These are phyloP conservation scores for Lanistes nyassanus DNA, from an alignment of 1,140 invertebrate species.

Conservation along the genomic window DNA sequence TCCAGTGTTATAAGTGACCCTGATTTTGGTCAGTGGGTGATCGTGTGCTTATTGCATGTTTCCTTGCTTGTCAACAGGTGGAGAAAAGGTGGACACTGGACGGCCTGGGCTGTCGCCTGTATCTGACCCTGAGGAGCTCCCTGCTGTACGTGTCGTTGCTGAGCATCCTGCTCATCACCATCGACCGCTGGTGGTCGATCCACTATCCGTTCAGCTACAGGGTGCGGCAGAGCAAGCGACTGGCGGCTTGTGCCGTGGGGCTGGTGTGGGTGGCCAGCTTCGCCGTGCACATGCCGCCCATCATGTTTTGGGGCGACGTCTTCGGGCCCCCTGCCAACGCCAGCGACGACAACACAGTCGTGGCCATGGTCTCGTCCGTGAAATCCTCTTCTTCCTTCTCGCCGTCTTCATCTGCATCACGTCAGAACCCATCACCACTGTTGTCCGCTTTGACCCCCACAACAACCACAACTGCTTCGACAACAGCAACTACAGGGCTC, in stretches of 20 bases:
- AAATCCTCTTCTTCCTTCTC: no score
- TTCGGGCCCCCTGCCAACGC: not conserved
- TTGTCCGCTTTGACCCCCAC: no score
- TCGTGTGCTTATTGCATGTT: no score
- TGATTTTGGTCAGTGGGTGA: no score
- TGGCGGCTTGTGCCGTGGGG: slow-evolving; percentile 42
- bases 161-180: slow-evolving; percentile 55
- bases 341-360: no score
- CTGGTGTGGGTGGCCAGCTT: slow-evolving; percentile 50
- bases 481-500: not conserved
- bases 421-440: no score
- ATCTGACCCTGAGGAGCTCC: slow-evolving; percentile 49
- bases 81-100: slow-evolving; percentile 36
- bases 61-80: slow-evolving; percentile 11
- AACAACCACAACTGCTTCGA: not conserved
- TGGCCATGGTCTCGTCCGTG: no score
- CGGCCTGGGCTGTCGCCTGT: slow-evolving; percentile 40
- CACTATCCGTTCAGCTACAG: slow-evolving; percentile 60
- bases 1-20: no score
- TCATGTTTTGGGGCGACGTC: slow-evolving; percentile 43
- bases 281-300: slow-evolving; percentile 45
- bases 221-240: slow-evolving; percentile 46
- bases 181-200: slow-evolving; percentile 60
- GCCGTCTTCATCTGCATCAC: no score
- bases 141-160: slow-evolving; percentile 54